Evolutionary conservation across 2,113 vertebrate genomes (phyloP).

Genomic region (Shinisaurus crocodilurus): DNA sequence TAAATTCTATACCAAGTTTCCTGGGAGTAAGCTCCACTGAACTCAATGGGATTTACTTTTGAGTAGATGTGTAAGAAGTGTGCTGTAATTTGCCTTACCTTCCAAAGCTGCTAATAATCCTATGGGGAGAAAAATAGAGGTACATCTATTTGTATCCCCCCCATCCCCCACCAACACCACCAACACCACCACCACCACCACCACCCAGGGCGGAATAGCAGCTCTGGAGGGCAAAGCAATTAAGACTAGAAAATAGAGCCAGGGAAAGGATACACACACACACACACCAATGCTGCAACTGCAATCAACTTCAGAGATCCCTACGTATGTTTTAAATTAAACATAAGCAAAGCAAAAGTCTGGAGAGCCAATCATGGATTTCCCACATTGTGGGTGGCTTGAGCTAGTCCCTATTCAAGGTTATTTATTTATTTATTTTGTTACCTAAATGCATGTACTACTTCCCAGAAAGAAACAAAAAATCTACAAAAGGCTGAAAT

Average conservation of each 20-base stretch:
- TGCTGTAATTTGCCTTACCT: too few species aligned
- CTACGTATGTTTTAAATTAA: not conserved
- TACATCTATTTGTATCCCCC: too few species aligned
- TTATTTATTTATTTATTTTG: not conserved
- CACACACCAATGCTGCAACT: not conserved
- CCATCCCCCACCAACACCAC: too few species aligned
- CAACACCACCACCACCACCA: too few species aligned
- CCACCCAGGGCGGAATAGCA: too few species aligned
- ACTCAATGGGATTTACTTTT: not conserved
- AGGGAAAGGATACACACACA: not conserved
- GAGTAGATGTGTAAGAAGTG: not conserved
- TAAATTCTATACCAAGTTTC: not conserved
- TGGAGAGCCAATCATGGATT: not conserved
- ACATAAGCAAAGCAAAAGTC: not conserved
- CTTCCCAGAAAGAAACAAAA: not conserved
- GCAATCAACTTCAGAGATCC: not conserved
- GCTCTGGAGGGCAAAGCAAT: not conserved
- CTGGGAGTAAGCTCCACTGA: not conserved
- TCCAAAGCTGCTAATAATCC: too few species aligned
- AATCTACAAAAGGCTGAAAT: not conserved
- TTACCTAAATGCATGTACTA: not conserved
- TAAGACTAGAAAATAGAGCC: not conserved
- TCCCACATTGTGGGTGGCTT: not conserved
- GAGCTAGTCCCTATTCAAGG: not conserved
- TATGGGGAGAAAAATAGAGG: too few species aligned